A percentile compares a stretch with the other conserved stretches of the same genome.
phyloP scores from a whole-genome alignment of 2,113 vertebrate genomes.

The Callipepla squamata region DNA sequence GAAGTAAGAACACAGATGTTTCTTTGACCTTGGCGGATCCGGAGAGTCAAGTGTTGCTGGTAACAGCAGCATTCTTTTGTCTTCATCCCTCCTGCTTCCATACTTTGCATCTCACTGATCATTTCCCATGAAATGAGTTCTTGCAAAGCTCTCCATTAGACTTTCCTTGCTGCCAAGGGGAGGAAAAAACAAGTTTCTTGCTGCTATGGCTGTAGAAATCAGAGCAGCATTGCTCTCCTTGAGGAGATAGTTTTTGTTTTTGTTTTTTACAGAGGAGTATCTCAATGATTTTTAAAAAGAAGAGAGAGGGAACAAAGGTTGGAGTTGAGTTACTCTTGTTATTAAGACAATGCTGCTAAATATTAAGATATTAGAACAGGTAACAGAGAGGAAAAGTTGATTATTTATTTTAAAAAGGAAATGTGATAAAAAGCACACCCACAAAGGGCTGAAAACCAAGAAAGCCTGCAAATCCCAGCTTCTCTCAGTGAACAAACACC shows the following conservation, averaged over 20 bases:
- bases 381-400: not conserved
- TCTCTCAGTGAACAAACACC: not conserved
- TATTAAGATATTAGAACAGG: not conserved
- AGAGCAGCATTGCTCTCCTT: not conserved
- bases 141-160: not conserved
- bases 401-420: not conserved
- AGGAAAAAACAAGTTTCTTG: not conserved
- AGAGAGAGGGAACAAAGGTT: not conserved
- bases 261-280: not conserved
- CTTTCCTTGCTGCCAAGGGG: not conserved
- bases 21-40: not conserved
- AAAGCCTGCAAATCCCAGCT: not conserved
- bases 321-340: not conserved
- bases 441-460: not conserved
- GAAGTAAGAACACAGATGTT: not conserved
- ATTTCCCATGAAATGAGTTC: constrained; percentile 5
- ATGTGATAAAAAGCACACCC: not conserved
- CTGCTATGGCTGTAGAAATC: not conserved
- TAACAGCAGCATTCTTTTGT: constrained; percentile 37
- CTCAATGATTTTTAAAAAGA: not conserved
- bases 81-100: constrained; percentile 6
- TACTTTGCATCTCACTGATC: not conserved
- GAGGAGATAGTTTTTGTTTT: not conserved
- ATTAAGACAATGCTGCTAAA: not conserved
- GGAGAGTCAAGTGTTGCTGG: constrained; percentile 39